Evolutionary conservation across 2,113 vertebrate species (phyloP).

Genomic region (Caloenas nicobarica): DNA sequence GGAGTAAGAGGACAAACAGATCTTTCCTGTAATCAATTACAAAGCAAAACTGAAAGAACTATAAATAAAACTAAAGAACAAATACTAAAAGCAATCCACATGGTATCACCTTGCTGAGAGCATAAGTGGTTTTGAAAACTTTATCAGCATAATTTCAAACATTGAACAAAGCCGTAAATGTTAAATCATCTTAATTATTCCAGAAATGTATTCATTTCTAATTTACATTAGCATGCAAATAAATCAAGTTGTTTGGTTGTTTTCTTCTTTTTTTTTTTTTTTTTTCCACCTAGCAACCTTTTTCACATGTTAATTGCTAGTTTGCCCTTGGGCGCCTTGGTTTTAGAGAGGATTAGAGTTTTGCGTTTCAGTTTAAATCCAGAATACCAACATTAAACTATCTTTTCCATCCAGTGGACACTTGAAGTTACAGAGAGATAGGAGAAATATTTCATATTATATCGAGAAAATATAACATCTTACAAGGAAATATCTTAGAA

Average conservation of each 20-base stretch:
- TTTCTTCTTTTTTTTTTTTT: too few relatives aligned
- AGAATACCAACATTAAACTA: not conserved
- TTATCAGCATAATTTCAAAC: not conserved
- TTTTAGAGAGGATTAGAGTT: not conserved
- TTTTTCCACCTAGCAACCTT: not conserved
- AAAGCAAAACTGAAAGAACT: not conserved
- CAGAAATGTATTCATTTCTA: not conserved
- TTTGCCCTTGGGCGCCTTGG: not conserved
- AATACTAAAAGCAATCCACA: not conserved
- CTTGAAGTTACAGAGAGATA: not conserved
- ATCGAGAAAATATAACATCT: not conserved
- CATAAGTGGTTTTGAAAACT: not conserved
- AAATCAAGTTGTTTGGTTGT: not conserved
- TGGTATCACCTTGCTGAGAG: not conserved
- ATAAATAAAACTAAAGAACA: not conserved
- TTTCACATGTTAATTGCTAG: not conserved
- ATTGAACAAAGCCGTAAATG: not conserved
- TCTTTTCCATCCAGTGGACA: not conserved
- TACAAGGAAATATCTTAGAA: not conserved
- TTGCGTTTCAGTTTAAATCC: not conserved
- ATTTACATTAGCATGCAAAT: conserved; percentile 1
- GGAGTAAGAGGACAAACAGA: not conserved
- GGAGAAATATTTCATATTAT: not conserved
- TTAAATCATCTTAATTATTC: not conserved
- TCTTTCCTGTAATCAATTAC: not conserved